These are phyloP conservation scores for Nesogale talazaci DNA, from an alignment of 2,113 vertebrate species.

Conservation along the genomic window DNA sequence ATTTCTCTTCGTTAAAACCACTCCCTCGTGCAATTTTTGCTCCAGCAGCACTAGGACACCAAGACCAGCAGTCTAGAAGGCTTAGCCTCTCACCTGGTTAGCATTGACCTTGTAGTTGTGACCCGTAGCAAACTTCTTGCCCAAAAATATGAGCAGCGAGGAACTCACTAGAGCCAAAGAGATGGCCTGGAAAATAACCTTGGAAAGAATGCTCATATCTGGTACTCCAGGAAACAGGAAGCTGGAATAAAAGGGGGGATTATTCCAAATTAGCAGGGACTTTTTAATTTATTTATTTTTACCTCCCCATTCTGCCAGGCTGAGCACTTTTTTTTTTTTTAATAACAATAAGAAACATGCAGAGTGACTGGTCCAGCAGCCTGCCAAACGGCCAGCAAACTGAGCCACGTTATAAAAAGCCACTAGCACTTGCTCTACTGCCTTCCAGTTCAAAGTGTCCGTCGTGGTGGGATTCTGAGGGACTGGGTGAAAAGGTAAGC, in stretches of 20 bases:
- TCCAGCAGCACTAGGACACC: neutral
- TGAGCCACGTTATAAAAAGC: neutral
- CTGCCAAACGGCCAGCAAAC: neutral
- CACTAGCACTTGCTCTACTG: neutral
- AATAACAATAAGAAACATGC: neutral
- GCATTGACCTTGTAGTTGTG: slow-evolving; percentile 81
- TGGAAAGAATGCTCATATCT: slow-evolving; percentile 59
- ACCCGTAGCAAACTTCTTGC: slow-evolving; percentile 76
- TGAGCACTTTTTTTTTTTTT: neutral
- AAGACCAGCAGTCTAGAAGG: neutral
- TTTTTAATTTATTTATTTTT: neutral
- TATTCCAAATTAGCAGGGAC: neutral
- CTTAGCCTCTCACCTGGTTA: slow-evolving; percentile 82
- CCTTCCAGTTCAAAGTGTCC: neutral
- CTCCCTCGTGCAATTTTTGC: neutral
- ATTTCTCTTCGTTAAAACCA: neutral
- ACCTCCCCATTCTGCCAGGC: neutral
- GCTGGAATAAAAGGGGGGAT: slow-evolving; percentile 76
- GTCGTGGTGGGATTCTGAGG: neutral
- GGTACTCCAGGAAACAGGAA: slow-evolving; percentile 76
- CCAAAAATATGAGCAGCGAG: slow-evolving; percentile 82
- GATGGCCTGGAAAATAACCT: slow-evolving; percentile 72
- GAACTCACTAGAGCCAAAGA: slow-evolving; percentile 83
- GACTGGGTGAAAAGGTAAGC: too few species aligned
- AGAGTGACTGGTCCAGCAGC: neutral